phyloP scores from a whole-genome alignment of 2,113 vertebrate species.

The Heterotilapia buettikoferi region DNA sequence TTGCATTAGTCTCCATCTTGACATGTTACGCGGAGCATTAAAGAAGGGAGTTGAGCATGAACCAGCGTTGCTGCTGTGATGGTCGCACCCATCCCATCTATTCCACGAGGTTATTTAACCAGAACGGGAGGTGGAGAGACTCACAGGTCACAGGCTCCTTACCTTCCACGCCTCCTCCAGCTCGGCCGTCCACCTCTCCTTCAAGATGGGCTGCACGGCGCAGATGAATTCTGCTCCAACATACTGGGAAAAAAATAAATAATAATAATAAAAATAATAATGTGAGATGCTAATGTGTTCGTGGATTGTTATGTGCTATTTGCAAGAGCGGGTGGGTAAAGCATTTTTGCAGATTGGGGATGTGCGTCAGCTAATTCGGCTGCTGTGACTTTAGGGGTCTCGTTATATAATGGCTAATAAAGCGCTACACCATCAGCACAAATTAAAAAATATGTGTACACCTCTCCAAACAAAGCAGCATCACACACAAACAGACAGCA shows the following conservation, averaged over 20 bases:
- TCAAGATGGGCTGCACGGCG: constrained; percentile 73
- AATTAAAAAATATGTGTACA: neutral
- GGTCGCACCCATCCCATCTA: neutral
- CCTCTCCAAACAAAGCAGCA: neutral
- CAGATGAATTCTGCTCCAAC: constrained; percentile 76
- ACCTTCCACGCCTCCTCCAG: constrained; percentile 78
- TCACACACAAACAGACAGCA: neutral
- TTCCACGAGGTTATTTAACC: neutral
- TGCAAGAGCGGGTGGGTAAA: neutral
- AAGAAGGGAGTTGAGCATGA: neutral
- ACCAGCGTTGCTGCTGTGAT: neutral
- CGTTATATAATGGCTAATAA: neutral
- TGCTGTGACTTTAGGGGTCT: neutral
- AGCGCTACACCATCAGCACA: neutral
- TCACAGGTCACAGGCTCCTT: neutral
- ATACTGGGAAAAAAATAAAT: constrained; percentile 55
- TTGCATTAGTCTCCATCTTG: neutral
- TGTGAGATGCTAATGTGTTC: neutral
- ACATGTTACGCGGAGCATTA: neutral
- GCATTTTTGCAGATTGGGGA: neutral
- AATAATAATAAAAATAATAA: constrained; percentile 8
- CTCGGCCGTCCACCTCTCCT: constrained; percentile 72
- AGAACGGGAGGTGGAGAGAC: neutral
- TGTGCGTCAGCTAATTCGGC: neutral
- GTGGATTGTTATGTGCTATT: neutral